Evolutionary conservation across 2,797 vertebrate genomes (phyloP).

Genomic region (Eulemur albifrons): DNA sequence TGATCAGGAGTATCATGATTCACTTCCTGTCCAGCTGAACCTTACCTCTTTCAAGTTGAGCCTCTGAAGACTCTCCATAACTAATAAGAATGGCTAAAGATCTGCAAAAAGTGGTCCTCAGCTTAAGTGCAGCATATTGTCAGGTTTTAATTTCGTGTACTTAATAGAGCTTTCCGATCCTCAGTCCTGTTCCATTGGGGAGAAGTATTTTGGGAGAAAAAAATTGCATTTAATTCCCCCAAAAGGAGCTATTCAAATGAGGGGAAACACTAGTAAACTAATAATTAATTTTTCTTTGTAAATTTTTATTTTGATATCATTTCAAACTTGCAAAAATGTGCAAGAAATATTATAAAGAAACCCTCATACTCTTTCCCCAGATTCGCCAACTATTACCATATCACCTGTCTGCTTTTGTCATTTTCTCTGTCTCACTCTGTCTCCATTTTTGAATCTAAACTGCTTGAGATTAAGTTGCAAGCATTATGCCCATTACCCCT

Average conservation of each 20-base stretch:
- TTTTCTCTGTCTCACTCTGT: background rate
- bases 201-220: background rate
- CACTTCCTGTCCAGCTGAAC: background rate
- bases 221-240: background rate
- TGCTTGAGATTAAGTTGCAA: background rate
- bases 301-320: background rate
- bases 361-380: background rate
- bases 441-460: background rate
- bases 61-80: background rate
- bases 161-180: background rate
- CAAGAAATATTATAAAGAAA: background rate
- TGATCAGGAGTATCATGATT: background rate
- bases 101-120: background rate
- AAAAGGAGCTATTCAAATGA: background rate
- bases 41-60: background rate
- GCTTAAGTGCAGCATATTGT: background rate
- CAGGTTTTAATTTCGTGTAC: background rate
- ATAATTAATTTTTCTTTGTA: background rate
- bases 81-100: background rate
- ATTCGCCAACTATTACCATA: background rate
- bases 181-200: background rate
- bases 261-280: background rate
- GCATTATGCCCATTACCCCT: background rate
- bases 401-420: background rate
- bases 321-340: background rate